Base-by-base conservation (phyloP, 2,888 invertebrate genomes). In the Drosophila anceps region DNA sequence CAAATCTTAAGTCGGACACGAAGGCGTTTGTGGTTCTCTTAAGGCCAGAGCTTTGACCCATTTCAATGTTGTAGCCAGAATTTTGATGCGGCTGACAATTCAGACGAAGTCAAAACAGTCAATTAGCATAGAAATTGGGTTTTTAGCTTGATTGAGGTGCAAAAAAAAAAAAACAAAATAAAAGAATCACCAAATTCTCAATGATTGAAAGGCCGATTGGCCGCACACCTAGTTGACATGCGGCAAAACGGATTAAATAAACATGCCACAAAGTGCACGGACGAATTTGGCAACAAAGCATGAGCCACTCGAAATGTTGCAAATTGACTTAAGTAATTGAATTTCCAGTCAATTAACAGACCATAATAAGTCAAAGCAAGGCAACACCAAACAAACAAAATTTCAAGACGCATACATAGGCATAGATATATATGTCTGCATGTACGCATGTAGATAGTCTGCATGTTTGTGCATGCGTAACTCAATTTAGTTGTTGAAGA, bases 71-170 rank as follows among this genome's bases (percentile, higher is more conserved):
- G 39, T 41, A 33, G 43, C 29, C 54, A 4, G 50, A n/a, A 35
- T 53, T 37, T 55, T 37, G 37, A 29, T 53, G 57, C 43, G 58
- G 29, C 44, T 59, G 75, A 69, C 75, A 75, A 62, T 46, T 57
- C 57, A 50, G 33, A 20, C 33, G 20, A 13, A 18, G 8, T 48
- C 46, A 46, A 67, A 53, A 68, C 61, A 73, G 65, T 69, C 85
- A 90, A 87, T 87, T 91, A 91, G 91, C 91, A 87, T 91, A 88
- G 86, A 87, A 84, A 87, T 89, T 87, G 84, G 73, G 41, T 57
- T 81, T 69, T 43, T 39, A 58, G 58, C 41, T 79, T 91, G 88
- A 90, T 88, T 81, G 76, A 70, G 88, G 81, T 81, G 69, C 51
- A 53, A 41, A 8, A 13, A 31, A 13, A 13, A 18, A 50, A 12